A percentile compares a stretch with the other conserved stretches of the same genome.
Evolutionary conservation across 2,888 invertebrate species (phyloP).

Genomic region (Eutolmus rufibarbis): DNA sequence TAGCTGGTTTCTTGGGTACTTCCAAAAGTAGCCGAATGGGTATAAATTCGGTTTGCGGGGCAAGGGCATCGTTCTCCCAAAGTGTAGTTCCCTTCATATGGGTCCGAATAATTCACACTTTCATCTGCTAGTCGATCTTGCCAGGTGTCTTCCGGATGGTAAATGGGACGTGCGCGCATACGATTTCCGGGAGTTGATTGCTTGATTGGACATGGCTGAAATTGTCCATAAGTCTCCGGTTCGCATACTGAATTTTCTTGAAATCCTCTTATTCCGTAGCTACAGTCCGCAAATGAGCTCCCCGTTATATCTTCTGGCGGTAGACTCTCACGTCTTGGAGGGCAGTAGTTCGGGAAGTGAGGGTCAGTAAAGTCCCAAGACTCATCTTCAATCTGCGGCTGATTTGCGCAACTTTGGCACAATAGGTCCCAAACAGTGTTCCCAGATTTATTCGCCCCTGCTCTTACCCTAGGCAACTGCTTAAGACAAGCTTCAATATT

Average conservation of each 20-base stretch:
- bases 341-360: background rate
- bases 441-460: background rate
- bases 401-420: background rate
- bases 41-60: background rate
- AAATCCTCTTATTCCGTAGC: background rate
- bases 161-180: background rate
- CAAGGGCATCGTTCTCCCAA: background rate
- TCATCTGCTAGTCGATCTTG: background rate
- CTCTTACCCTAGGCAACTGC: background rate
- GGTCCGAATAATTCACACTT: background rate
- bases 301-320: background rate
- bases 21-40: background rate
- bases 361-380: background rate
- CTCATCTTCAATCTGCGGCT: background rate
- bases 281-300: background rate
- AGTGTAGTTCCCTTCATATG: background rate
- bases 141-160: background rate
- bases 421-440: background rate
- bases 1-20: background rate
- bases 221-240: background rate
- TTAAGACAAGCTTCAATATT: background rate
- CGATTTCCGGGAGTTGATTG: background rate
- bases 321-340: background rate
- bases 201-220: background rate
- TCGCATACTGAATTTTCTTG: background rate